phyloP scores from a whole-genome alignment of 2,113 vertebrate species.

The Tor tambroides region DNA sequence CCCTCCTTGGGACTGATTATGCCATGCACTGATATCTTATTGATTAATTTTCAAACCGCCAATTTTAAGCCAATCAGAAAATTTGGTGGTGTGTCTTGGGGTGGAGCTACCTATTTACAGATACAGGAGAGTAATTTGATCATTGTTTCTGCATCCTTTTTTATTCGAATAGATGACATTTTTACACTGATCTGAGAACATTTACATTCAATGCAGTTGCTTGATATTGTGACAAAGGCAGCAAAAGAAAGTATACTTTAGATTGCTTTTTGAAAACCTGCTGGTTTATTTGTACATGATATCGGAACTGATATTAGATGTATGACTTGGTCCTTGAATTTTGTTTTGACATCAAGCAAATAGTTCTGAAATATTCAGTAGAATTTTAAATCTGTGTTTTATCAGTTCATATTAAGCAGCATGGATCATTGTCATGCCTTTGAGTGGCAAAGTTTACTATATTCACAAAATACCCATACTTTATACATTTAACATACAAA shows the following conservation, averaged over 20 bases:
- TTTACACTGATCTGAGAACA: background rate
- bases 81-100: no score
- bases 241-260: background rate
- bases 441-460: background rate
- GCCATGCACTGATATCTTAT: background rate
- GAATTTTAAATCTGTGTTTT: no score
- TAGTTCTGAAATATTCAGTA: background rate
- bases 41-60: background rate
- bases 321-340: no score
- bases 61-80: no score
- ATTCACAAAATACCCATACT: background rate
- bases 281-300: no score
- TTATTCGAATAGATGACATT: background rate
- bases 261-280: background rate
- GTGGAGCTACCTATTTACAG: background rate
- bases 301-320: no score
- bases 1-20: background rate
- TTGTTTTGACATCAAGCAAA: background rate
- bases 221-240: background rate
- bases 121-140: background rate
- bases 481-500: background rate
- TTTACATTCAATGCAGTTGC: background rate
- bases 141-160: background rate
- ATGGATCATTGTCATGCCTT: no score
- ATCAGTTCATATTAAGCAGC: no score